Evolutionary conservation across 1,140 invertebrate species (phyloP).

Genomic region (Trinorchestia longiramus): DNA sequence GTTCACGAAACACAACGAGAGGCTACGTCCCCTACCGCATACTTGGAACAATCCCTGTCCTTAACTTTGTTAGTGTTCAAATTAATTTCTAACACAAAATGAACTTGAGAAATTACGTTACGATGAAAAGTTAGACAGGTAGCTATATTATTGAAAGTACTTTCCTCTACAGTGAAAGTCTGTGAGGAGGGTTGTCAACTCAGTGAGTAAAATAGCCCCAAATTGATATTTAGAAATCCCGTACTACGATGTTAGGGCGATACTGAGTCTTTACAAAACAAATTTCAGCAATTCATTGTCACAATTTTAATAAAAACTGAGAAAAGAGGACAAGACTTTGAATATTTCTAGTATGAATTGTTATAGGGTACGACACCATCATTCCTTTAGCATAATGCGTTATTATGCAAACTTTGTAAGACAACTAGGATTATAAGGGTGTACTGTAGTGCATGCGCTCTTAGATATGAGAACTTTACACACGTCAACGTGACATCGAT

Average conservation of each 20-base stretch:
- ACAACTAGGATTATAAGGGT: background rate
- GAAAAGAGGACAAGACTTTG: background rate
- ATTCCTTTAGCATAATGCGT: background rate
- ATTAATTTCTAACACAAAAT: too few relatives aligned
- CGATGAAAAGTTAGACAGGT: too few relatives aligned
- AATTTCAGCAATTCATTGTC: background rate
- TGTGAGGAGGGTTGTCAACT: background rate
- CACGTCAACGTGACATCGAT: background rate
- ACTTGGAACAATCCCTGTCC: background rate
- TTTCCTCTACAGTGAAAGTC: background rate
- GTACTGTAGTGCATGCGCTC: too few relatives aligned
- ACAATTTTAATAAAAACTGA: background rate
- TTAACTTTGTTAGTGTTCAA: background rate
- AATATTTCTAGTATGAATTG: background rate
- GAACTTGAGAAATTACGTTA: too few relatives aligned
- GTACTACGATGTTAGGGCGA: too few relatives aligned
- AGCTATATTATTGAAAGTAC: too few relatives aligned
- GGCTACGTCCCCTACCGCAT: too few relatives aligned
- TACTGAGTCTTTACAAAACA: too few relatives aligned
- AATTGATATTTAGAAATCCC: background rate
- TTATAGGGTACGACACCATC: background rate
- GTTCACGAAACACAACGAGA: background rate
- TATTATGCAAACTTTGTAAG: background rate
- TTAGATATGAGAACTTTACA: background rate
- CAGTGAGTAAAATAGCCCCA: background rate